phyloP scores from a whole-genome alignment of 1,140 invertebrate genomes.

The Caenorhabditis tropicalis region DNA sequence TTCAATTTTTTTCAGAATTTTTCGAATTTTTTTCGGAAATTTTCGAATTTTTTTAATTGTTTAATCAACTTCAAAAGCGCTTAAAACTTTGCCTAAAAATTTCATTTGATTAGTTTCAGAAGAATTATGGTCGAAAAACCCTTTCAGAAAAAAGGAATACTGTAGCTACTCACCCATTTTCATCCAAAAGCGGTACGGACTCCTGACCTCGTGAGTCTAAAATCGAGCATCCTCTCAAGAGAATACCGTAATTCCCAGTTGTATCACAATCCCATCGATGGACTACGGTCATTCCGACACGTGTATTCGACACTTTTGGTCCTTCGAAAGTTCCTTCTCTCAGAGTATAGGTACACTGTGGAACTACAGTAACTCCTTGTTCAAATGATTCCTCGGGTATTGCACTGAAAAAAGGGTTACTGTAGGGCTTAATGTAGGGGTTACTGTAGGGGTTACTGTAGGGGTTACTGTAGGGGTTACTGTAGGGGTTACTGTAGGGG shows the following conservation, averaged over 20 bases:
- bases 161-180: neutral
- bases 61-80: no score
- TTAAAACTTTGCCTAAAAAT: no score
- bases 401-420: neutral
- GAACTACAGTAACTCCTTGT: slow-evolving; percentile 54
- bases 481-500: no score
- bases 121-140: no score
- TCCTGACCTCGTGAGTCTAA: neutral
- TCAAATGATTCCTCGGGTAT: slow-evolving; percentile 57
- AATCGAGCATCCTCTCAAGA: slow-evolving; percentile 11
- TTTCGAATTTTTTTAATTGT: no score
- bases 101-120: no score
- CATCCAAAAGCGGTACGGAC: neutral
- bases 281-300: slow-evolving; percentile 62
- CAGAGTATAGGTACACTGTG: slow-evolving; percentile 63
- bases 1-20: no score
- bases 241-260: slow-evolving; percentile 44
- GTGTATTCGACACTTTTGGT: slow-evolving; percentile 56
- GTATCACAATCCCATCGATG: slow-evolving; percentile 67
- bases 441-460: no score
- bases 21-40: no score
- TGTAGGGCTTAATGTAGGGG: no score
- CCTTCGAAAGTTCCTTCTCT: slow-evolving; percentile 62
- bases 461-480: no score
- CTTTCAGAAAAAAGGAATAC: no score